Evolutionary conservation across 1,140 invertebrate species (phyloP), one percentile per base, ranked within the genome.

Genomic region (Ptiloglossa arizonensis): DNA sequence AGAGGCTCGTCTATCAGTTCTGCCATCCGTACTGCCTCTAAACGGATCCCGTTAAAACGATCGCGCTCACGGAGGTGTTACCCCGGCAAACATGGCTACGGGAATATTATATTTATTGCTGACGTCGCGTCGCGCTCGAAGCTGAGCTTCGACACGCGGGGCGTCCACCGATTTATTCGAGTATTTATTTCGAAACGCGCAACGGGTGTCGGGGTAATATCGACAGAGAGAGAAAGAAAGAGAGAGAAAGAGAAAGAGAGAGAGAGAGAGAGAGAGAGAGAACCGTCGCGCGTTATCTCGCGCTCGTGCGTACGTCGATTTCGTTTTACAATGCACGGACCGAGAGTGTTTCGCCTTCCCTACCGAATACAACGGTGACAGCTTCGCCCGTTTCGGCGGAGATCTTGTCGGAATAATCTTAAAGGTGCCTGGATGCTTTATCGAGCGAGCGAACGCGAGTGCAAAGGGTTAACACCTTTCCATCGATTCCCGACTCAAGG

Each of bases 1-100:
- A 99, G 93, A 95, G 99, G 89, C 95, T 99, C 77, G 99, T 99
- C 60, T 99, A 99, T 92, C 98, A 99, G 93, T 99, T 99, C 92
- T 99, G 98, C 91, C 96, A 98, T 92, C 97, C 97, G 8, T 99
- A 99, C 92, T 96, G 95, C 87, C 94, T 97, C 82, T 98, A 95
- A 94, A 83, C 64, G 19, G 62, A n/a, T 29, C 32, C 35, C 57
- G 52, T 44, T 59, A 27, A 59, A 59, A 29, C 29, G 52, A 48
- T 46, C 35, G 62, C 62, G 17, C 46, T 32, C 32, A 17, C 60
- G 8, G 3, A 19, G 29, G 41, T 50, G 41, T 69, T 38, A 60
- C 54, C 73, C 19, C 41, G 27, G 1, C 50, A 5, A 38, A 38
- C n/a, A n/a, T n/a, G 5, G 46, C 59, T 11, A 41, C 8, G 17